phyloP scores from a whole-genome alignment of 2,888 invertebrate genomes.

The Cactoblastis cactorum region DNA sequence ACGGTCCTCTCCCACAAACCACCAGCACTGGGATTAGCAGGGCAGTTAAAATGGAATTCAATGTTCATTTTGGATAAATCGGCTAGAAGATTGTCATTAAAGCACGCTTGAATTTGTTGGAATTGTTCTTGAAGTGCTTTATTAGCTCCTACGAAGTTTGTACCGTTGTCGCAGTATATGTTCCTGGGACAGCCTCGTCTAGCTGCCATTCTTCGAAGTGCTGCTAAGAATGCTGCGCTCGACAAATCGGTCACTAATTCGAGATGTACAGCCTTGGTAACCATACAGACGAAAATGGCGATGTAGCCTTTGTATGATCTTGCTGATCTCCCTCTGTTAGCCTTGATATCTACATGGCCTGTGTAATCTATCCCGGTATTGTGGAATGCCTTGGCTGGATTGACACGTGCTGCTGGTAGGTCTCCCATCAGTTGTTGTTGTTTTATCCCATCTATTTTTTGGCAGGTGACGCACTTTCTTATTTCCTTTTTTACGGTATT shows the following conservation, averaged over 20 bases:
- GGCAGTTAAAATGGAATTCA: no score
- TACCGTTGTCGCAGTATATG: neutral
- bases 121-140: neutral
- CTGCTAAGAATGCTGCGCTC: neutral
- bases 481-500: neutral
- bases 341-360: neutral
- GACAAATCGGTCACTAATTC: neutral
- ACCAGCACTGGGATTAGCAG: neutral
- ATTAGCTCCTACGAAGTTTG: neutral
- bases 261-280: slow-evolving; percentile 9
- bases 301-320: slow-evolving; percentile 7
- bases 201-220: slow-evolving; percentile 3
- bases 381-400: neutral
- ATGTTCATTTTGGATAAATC: slow-evolving; percentile 4
- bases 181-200: neutral
- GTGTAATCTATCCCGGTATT: neutral
- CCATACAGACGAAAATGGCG: neutral
- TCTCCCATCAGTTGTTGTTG: neutral
- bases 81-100: neutral
- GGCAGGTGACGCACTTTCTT: neutral
- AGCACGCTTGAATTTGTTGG: neutral
- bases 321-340: neutral
- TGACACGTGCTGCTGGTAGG: neutral
- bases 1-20: slow-evolving; percentile 11
- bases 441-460: neutral